Evolutionary conservation across 2,888 invertebrate species (phyloP).

Genomic region (Amphipoea oculea): DNA sequence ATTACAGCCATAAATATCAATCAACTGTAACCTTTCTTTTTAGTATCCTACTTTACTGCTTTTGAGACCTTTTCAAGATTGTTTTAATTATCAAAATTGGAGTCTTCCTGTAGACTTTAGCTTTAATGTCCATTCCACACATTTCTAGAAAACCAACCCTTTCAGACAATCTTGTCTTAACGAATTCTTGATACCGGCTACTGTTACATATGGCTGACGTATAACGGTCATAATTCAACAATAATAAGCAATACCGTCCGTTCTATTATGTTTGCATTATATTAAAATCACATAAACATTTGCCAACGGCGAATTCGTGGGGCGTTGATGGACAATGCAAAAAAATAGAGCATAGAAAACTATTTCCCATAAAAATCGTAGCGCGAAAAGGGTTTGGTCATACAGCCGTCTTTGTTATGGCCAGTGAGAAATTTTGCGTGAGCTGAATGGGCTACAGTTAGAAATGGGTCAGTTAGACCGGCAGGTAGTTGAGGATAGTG

Average conservation of each 20-base stretch:
- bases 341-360: constrained; percentile 87
- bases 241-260: constrained; percentile 75
- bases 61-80: constrained; percentile 1
- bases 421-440: constrained; percentile 88
- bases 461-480: constrained; percentile 87
- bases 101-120: not conserved
- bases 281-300: constrained; percentile 86
- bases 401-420: constrained; percentile 80
- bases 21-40: constrained; percentile 25
- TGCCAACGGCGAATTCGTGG: constrained; percentile 86
- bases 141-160: constrained; percentile 49
- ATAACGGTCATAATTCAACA: constrained; percentile 82
- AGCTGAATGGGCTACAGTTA: constrained; percentile 78
- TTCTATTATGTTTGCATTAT: constrained; percentile 78
- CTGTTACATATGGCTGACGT: constrained; percentile 71
- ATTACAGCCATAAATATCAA: constrained; percentile 23
- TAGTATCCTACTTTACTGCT: not conserved
- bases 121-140: not conserved
- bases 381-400: constrained; percentile 85
- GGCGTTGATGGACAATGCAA: constrained; percentile 87
- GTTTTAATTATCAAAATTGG: constrained; percentile 13
- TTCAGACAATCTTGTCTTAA: constrained; percentile 42
- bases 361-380: constrained; percentile 89
- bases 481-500: constrained; percentile 75
- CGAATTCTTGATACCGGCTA: constrained; percentile 53